phyloP scores from a whole-genome alignment of 1,140 invertebrate species.

The Triops cancriformis region DNA sequence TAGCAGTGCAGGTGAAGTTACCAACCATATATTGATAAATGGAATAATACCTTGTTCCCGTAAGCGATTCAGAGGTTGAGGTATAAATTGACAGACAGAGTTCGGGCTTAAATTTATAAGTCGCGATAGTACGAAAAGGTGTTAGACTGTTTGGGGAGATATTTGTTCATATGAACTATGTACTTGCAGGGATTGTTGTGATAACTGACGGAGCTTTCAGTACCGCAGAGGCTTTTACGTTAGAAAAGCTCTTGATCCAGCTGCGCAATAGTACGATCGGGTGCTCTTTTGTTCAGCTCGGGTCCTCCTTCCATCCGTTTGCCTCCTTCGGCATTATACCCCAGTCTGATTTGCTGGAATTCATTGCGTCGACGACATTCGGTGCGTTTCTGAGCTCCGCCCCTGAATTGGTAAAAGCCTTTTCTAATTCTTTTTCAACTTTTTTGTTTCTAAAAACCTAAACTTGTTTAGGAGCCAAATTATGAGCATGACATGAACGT shows the following conservation, averaged over 20 bases:
- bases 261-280: slow-evolving; percentile 64
- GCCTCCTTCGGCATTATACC: slow-evolving; percentile 58
- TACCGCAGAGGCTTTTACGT: slow-evolving; percentile 59
- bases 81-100: no score
- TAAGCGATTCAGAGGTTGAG: background rate
- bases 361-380: slow-evolving; percentile 66
- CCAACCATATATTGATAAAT: no score
- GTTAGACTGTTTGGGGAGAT: slow-evolving; percentile 18
- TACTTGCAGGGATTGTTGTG: slow-evolving; percentile 60
- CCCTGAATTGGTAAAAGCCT: slow-evolving; percentile 38
- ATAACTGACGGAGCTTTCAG: slow-evolving; percentile 74
- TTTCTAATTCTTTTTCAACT: background rate
- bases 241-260: slow-evolving; percentile 65
- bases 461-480: slow-evolving; percentile 38
- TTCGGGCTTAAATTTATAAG: no score
- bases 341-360: slow-evolving; percentile 67
- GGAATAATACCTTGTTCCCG: no score
- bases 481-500: slow-evolving; percentile 51
- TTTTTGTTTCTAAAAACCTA: background rate
- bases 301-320: slow-evolving; percentile 58
- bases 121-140: no score
- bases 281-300: slow-evolving; percentile 70
- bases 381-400: slow-evolving; percentile 57
- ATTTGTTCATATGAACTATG: slow-evolving; percentile 22
- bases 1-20: slow-evolving; percentile 59